Evolutionary conservation across 2,888 invertebrate species (phyloP).

Genomic region (Tyria jacobaeae): DNA sequence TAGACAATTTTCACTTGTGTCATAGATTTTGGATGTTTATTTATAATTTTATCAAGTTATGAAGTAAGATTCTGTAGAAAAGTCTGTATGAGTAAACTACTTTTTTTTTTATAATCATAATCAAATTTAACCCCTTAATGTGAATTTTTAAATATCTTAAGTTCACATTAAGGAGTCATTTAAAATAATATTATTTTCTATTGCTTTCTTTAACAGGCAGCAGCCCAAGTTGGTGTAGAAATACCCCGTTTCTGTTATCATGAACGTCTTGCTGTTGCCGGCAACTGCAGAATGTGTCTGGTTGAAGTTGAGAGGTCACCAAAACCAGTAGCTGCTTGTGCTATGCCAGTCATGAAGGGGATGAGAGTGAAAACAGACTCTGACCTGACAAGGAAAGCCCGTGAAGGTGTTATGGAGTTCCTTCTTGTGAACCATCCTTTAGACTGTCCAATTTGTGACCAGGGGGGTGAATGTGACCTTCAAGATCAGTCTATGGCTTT

Average conservation of each 20-base stretch:
- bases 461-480: constrained; percentile 96
- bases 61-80: no score
- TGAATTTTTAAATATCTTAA: no score
- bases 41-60: no score
- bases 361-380: constrained; percentile 99
- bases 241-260: constrained; percentile 99
- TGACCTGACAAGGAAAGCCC: constrained; percentile 92
- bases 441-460: constrained; percentile 99
- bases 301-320: constrained; percentile 99
- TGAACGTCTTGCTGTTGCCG: constrained; percentile 98
- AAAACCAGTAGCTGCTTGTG: constrained; percentile 99
- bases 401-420: constrained; percentile 98
- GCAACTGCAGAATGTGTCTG: constrained; percentile 99
- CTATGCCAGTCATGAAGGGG: constrained; percentile 99
- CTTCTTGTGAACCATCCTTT: constrained; percentile 98
- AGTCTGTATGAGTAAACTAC: no score
- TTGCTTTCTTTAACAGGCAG: constrained; percentile 89
- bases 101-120: no score
- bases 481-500: constrained; percentile 99
- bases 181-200: background rate
- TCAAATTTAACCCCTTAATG: no score
- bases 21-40: no score
- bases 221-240: constrained; percentile 97
- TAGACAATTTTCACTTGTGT: no score
- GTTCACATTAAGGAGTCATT: background rate